Base-by-base conservation (phyloP, 1,140 invertebrate species). In the Ceratitis capitata region DNA sequence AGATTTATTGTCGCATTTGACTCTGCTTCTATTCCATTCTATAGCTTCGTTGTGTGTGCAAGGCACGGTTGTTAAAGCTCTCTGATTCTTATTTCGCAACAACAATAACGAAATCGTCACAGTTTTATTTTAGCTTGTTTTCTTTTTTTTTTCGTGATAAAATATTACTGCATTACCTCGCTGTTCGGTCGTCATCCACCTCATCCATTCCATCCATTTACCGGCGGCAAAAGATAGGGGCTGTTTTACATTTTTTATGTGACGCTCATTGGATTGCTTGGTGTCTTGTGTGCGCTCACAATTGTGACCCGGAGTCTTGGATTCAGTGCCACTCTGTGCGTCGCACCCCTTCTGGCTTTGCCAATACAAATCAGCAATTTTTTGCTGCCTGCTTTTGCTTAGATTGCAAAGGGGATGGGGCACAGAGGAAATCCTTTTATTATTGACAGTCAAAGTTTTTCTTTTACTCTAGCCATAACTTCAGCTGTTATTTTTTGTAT, bases 1-100 rank as follows among this genome's bases (percentile, higher is more conserved):
- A 90, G 88, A 89, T 90, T 90, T 90, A 90, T 90, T 90, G 88
- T 89, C 88, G 87, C 88, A 89, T 90, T 89, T 90, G 89, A 88
- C 88, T 89, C 45, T 84, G 87, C 85, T n/a, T n/a, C n/a, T 85
- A 86, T 87, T 90, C 86, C 85, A 88, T 90, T 90, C 47, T 14
- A 16, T 53, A 23, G 16, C 4, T 14, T 39, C 47, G 53, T 61
- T 56, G 29, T 84, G 0, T 23, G 83, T n/a, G 12, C 69, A 32
- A 12, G n/a, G 19, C 39, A 19, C 23, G 69, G 39, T 26, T 42
- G n/a, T 1, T n/a, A 78, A 78, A 78, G 5, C 19, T 2, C 35
- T 45, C 39, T 19, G 19, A 74, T 39, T 69, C 14, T 26, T 6
- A 5, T 39, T 39, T n/a, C 16, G 3, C 16, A 9, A 12, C 83